Percentiles rank a stretch among this genome's conserved stretches.
These are phyloP conservation scores for Phylloscopus whistleri DNA, from an alignment of 2,113 vertebrate species.

Conservation along the genomic window DNA sequence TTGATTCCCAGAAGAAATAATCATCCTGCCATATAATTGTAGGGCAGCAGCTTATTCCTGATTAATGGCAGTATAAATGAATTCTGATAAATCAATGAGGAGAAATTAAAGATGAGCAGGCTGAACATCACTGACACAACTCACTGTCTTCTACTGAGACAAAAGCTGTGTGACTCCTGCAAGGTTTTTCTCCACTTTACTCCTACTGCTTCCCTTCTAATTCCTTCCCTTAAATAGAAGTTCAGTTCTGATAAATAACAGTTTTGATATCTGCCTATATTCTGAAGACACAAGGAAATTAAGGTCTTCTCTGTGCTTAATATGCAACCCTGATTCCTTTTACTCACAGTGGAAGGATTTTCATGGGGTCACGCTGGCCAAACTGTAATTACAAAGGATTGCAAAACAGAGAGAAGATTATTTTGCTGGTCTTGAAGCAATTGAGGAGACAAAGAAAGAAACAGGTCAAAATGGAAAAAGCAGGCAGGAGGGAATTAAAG, in stretches of 20 bases:
- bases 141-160: neutral
- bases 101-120: constrained; percentile 1
- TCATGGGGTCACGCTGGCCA: neutral
- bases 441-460: neutral
- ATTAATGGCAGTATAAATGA: constrained; percentile 7
- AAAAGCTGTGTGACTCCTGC: neutral
- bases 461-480: neutral
- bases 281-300: neutral
- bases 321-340: neutral
- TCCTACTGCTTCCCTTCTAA: neutral
- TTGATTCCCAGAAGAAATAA: neutral
- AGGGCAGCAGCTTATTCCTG: neutral
- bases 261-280: neutral
- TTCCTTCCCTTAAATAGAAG: neutral
- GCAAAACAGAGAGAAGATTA: neutral
- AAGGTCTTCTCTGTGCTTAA: neutral
- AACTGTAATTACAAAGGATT: neutral
- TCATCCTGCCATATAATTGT: neutral
- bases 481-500: neutral
- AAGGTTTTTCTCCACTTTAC: neutral
- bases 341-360: neutral
- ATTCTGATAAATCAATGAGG: neutral
- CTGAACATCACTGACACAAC: neutral
- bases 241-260: neutral
- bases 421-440: neutral